Percentiles rank a stretch among this genome's conserved stretches.
Evolutionary conservation across 2,113 vertebrate genomes (phyloP).

Genomic region (Coreoperca whiteheadi): DNA sequence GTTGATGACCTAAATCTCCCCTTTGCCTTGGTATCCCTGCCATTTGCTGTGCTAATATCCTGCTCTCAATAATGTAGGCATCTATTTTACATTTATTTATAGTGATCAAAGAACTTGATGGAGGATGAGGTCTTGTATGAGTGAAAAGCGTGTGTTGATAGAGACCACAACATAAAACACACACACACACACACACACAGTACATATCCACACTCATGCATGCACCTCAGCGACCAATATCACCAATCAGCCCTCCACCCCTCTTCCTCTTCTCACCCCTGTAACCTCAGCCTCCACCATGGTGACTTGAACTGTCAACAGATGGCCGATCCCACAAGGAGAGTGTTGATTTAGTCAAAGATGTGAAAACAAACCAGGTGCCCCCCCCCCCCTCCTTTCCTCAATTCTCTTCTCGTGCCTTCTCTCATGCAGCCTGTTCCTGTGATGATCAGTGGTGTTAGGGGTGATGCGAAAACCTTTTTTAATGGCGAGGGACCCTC

Average conservation of each 20-base stretch:
- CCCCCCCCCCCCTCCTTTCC: slow-evolving; percentile 18
- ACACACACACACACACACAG: not conserved
- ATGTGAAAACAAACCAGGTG: slow-evolving; percentile 77
- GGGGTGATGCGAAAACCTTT: not conserved
- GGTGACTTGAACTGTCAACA: slow-evolving; percentile 81
- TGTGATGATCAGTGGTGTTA: not conserved
- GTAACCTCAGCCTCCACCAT: slow-evolving; percentile 63
- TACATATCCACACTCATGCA: slow-evolving; percentile 5
- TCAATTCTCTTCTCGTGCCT: not conserved
- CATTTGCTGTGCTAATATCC: rapidly evolving
- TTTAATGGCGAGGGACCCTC: not conserved
- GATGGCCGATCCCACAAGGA: slow-evolving; percentile 69
- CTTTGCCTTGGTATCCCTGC: slow-evolving; percentile 4
- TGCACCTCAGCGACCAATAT: slow-evolving; percentile 2
- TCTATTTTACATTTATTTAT: not conserved
- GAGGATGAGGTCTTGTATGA: not conserved
- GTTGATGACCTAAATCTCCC: slow-evolving; percentile 17
- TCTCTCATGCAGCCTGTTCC: slow-evolving; percentile 10
- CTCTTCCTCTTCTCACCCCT: slow-evolving; percentile 38
- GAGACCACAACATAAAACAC: not conserved
- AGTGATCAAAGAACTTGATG: not conserved
- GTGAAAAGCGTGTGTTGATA: not conserved
- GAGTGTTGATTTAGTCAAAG: slow-evolving; percentile 78
- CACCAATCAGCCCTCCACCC: slow-evolving; percentile 41
- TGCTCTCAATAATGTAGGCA: not conserved